These are phyloP conservation scores for Nibea coibor DNA, from an alignment of 2,113 vertebrate genomes.

Conservation along the genomic window DNA sequence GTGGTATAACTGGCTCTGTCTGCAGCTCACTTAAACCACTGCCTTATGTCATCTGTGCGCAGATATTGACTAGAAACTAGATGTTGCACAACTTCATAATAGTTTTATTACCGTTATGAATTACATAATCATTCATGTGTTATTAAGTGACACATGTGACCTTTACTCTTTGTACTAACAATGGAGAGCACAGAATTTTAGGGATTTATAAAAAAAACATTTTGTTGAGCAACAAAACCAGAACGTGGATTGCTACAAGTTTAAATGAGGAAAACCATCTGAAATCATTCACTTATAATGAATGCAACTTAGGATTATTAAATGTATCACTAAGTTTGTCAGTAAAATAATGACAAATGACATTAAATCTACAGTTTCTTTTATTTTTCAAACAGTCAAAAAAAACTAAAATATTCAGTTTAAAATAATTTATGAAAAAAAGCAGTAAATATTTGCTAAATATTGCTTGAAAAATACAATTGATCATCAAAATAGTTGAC, in stretches of 20 bases:
- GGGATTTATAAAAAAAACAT: background rate
- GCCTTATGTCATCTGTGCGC: background rate
- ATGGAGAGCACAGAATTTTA: background rate
- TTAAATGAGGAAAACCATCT: background rate
- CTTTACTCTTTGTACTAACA: conserved; percentile 17
- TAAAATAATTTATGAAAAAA: background rate
- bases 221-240: background rate
- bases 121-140: background rate
- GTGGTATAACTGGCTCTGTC: background rate
- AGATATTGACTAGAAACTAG: background rate
- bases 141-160: background rate
- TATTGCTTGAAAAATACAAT: background rate
- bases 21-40: background rate
- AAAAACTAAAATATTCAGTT: background rate
- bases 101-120: background rate
- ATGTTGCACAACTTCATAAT: background rate
- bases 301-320: background rate
- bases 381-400: background rate
- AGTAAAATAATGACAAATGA: background rate
- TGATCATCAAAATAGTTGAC: background rate
- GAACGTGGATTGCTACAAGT: background rate
- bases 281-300: background rate
- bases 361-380: too few species aligned
- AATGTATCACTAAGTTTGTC: background rate
- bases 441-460: too few species aligned